These are phyloP conservation scores for Cosmia pyralina DNA, from an alignment of 2,888 invertebrate species.

Conservation along the genomic window DNA sequence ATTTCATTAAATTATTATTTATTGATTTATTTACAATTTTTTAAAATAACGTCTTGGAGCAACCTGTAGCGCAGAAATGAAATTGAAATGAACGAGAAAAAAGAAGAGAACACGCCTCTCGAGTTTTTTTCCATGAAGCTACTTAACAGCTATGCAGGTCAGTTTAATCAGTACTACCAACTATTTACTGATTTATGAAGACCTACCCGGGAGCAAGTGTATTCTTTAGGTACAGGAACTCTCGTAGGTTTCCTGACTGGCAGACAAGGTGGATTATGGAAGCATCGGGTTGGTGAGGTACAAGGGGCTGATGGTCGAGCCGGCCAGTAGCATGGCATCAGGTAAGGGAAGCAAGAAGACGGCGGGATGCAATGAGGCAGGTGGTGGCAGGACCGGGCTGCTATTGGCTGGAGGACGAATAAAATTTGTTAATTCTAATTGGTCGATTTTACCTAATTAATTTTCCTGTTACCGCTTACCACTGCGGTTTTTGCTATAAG, in stretches of 20 bases:
- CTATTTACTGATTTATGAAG: not conserved
- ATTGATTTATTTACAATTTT: too few relatives aligned
- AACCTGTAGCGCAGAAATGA: too few relatives aligned
- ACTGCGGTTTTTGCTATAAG: not conserved
- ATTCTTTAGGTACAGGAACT: slow-evolving; percentile 52
- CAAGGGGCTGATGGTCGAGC: slow-evolving; percentile 82
- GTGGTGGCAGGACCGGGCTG: slow-evolving; percentile 81
- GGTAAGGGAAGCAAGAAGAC: slow-evolving; percentile 81
- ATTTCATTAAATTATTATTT: too few relatives aligned
- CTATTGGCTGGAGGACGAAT: slow-evolving; percentile 72
- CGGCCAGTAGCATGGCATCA: slow-evolving; percentile 87
- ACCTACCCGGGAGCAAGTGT: slow-evolving; percentile 73
- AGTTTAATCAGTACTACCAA: not conserved
- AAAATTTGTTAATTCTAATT: not conserved
- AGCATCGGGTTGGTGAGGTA: slow-evolving; percentile 78
- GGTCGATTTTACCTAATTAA: not conserved
- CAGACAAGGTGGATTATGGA: slow-evolving; percentile 85
- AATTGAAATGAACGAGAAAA: too few relatives aligned
- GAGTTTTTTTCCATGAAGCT: too few relatives aligned
- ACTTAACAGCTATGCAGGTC: too few relatives aligned
- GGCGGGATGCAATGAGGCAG: slow-evolving; percentile 81
- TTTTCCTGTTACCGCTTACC: not conserved
- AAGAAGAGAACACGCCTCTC: too few relatives aligned
- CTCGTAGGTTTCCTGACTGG: slow-evolving; percentile 67
- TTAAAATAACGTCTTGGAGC: too few relatives aligned